Conservation (phyloP, 2,888 invertebrate genomes). For the Papilio demoleus region DNA sequence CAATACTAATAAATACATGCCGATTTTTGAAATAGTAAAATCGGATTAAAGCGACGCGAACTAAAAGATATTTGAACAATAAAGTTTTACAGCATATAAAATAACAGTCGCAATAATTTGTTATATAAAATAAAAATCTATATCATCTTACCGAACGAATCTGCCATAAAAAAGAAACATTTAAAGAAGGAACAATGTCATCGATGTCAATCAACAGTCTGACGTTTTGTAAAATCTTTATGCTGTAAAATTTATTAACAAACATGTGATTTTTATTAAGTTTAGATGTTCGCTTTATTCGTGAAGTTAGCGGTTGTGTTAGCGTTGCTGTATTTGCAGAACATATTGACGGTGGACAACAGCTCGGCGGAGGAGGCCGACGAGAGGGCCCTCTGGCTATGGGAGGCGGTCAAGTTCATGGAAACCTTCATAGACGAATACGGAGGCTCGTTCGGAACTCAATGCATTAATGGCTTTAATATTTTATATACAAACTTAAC, state of each 20-base stretch:
- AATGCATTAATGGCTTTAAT: conserved; percentile 56
- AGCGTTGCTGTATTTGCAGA: conserved; percentile 48
- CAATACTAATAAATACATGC: too few relatives aligned
- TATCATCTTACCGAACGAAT: conserved; percentile 6
- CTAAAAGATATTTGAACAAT: too few relatives aligned
- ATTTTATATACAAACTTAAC: conserved; percentile 60
- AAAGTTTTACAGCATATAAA: background rate
- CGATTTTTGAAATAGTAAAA: too few relatives aligned
- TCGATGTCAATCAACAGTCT: conserved; percentile 15
- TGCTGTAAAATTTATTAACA: background rate
- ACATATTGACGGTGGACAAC: conserved; percentile 50
- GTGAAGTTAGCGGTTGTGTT: conserved; percentile 49
- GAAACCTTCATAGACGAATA: conserved; percentile 56
- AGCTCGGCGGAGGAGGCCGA: conserved; percentile 40
- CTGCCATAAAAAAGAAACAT: conserved; percentile 31
- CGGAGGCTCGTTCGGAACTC: conserved; percentile 55
- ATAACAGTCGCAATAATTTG: conserved; percentile 20
- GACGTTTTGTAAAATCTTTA: conserved; percentile 14
- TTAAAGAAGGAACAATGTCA: conserved; percentile 31
- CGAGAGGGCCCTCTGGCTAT: conserved; percentile 43
- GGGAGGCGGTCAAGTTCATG: conserved; percentile 50
- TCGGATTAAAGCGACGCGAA: too few relatives aligned
- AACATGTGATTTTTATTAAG: conserved; percentile 40
- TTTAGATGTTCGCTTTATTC: conserved; percentile 53
- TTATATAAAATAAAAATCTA: background rate